Base-by-base conservation (phyloP, 1,140 invertebrate genomes). In the Pseudomyrmex concolor region DNA sequence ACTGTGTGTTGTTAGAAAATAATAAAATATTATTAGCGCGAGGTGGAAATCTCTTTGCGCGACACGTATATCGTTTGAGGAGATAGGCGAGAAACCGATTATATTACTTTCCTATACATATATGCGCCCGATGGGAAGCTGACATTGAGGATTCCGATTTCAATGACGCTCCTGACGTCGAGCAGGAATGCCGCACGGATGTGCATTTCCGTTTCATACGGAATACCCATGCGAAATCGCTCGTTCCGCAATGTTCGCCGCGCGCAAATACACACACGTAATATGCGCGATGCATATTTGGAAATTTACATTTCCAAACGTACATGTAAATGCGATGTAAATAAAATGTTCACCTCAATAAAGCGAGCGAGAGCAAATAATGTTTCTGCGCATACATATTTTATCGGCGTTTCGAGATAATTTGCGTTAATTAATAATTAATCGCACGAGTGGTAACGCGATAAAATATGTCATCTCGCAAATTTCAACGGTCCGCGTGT, bases 91-190 rank as follows among this genome's bases (percentile, higher is more conserved):
- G 66, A 80, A 80, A 70, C 19, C 76, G 76, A 80, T 78, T n/a
- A 78, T 22, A 80, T 22, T 7, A 34, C 5, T 34, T 34, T 34
- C 34, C 34, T 34, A 45, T 59, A 25, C 51, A 22, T 22, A 25
- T 25, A 25, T 25, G 67, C 15, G 13, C 64, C n/a, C 63, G 76
- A 59, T 17, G 43, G 54, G 43, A n/a, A 45, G 43, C 19, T 80
- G 76, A 80, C 76, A 80, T 80, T 80, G 76, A 80, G 66, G 45
- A 80, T 71, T 59, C 22, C 66, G 45, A 71, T 60, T 80, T 71
- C 66, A 80, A 80, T 80, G 76, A 80, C 66, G 34, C 15, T 55
- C 60, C 13, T 12, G 2, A 5, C 22, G 25, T 4, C 17, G 17
- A 9, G 19, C 43, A 22, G 5, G 43, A 70, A 50, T 34, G 34